A percentile compares a stretch with the other conserved stretches of the same genome.
Evolutionary conservation across 2,113 vertebrate species (phyloP).

Genomic region (Grammomys surdaster): DNA sequence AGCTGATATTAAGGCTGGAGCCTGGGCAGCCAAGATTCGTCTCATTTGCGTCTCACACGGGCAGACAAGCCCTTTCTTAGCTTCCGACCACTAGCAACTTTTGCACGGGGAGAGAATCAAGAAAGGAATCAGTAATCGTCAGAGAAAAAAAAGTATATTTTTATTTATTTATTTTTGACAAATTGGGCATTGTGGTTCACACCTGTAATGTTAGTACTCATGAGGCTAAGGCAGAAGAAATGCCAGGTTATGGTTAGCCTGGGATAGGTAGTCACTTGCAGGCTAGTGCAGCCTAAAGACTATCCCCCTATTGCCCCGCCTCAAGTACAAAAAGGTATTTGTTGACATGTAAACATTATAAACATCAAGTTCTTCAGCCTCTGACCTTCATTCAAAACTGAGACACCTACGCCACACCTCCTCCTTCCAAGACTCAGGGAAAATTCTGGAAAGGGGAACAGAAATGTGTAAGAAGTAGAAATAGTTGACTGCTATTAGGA

Average conservation of each 20-base stretch:
- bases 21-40: slow-evolving; percentile 32
- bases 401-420: no score
- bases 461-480: not conserved
- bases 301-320: no score
- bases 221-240: not conserved
- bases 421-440: not conserved
- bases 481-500: no score
- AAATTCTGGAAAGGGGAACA: not conserved
- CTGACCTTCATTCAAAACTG: slow-evolving; percentile 40
- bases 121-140: slow-evolving; percentile 1
- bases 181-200: not conserved
- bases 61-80: slow-evolving; percentile 49
- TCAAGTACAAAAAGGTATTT: not conserved
- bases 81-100: slow-evolving; percentile 24
- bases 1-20: slow-evolving; percentile 59
- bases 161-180: slow-evolving; percentile 18
- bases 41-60: slow-evolving; percentile 58
- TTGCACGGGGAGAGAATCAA: slow-evolving; percentile 58
- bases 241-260: not conserved
- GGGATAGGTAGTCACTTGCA: not conserved
- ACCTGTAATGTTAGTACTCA: not conserved
- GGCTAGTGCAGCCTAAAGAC: not conserved
- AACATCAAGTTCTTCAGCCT: slow-evolving; percentile 35
- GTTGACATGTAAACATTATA: slow-evolving; percentile 8
- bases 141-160: not conserved